Evolutionary conservation across 2,113 vertebrate genomes (phyloP), one percentile per base, ranked within the genome.

Genomic region (Lycaon pictus): DNA sequence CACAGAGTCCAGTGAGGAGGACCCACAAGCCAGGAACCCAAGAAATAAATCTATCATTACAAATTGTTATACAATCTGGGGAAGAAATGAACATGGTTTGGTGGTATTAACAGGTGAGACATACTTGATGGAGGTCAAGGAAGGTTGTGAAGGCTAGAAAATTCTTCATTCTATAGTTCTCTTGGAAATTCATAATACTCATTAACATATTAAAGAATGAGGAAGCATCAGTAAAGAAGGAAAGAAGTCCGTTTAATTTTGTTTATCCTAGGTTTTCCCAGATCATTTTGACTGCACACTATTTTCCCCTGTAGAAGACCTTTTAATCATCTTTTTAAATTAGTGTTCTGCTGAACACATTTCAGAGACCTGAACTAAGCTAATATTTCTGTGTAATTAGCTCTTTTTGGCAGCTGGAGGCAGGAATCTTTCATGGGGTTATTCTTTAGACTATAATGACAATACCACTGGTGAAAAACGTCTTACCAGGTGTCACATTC

Each of bases 311-410:
- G 23, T 13, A 92, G 79, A 97, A 97, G 80, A 90, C 85, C 95
- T 96, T 92, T 95, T 89, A 96, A 96, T 98, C 94, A 97, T 92
- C 97, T 92, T 96, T 97, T 93, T n/a, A 79, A 97, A 94, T 81
- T 69, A 82, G 48, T 43, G 27, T 95, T 97, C 88, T 96, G 19
- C 58, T 65, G n/a, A 97, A 80, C 27, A 76, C 69, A 62, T 95
- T 84, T 62, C n/a, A 16, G 88, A 96, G 89, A 83, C 87, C 63
- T 95, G 92, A 96, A 94, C 69, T 62, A 60, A 72, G 80, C 71
- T 87, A 84, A 51, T 93, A 84, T 88, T 96, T 88, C 82, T 96
- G 62, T 80, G 80, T 90, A 97, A 96, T 98, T 97, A 95, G 76
- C 86, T 90, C 83, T 56, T 92, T 93, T 65, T 22, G 17, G 79